Evolutionary conservation across 2,797 vertebrate genomes (phyloP), one percentile per base, ranked within the genome.

Genomic region (Argentina silus): DNA sequence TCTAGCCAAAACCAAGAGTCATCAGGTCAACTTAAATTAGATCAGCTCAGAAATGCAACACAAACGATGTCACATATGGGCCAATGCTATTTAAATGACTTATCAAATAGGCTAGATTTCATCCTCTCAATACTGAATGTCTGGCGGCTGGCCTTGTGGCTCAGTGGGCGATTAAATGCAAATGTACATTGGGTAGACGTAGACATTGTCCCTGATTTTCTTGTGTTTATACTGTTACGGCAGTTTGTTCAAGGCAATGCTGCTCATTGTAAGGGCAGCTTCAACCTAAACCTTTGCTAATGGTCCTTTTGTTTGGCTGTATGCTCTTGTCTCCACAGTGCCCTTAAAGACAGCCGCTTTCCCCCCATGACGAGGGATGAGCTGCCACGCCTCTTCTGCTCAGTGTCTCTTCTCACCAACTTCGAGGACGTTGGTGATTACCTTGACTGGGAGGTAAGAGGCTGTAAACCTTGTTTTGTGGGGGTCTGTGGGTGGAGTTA

Each of bases 261-360:
- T 15, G 15, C 23, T 19, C 7, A 66, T 66, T 36, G 27, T 36
- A 36, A 36, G 27, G 27, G 27, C 27, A 36, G 60, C n/a, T 42
- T 17, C 9, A n/a, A 8, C 14, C 7, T 42, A 14, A 17, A 47
- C 27, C 3, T 19, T 36, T 36, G 27, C 27, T 36, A 1, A 36
- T 4, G 27, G 42, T 47, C 36, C 47, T 43, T 50, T 14, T 48
- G 47, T 42, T 3, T 1, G 15, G 17, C 21, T 10, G 36, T 88
- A 68, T 81, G 72, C 62, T 72, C 76, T 48, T 88, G 8, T 85
- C 88, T 86, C 87, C 74, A 59, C 95, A 99, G 98, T 98, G 98
- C 98, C 97, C 98, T 99, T 99, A 99, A 99, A 97, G 98, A 99
- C 95, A 99, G 98, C 95, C 97, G 98, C 93, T 99, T 99, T 83